Conservation (phyloP, 2,888 invertebrate species). For the Autographa gamma region DNA sequence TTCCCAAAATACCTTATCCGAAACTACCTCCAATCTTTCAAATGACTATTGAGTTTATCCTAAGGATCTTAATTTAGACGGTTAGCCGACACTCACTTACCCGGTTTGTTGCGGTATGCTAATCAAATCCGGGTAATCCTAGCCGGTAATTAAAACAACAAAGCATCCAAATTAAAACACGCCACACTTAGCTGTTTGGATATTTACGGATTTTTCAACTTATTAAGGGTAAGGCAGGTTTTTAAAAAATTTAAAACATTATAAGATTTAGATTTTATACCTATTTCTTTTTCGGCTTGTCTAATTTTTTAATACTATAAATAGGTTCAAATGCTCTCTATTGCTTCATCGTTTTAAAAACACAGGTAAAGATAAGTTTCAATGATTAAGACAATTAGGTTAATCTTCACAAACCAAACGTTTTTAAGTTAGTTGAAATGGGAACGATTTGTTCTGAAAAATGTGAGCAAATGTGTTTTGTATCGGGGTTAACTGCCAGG, state of each 20-base stretch:
- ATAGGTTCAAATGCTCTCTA: no score
- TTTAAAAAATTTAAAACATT: no score
- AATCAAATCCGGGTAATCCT: constrained; percentile 5
- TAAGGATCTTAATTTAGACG: neutral
- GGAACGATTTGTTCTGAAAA: neutral
- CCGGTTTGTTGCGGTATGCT: constrained; percentile 4
- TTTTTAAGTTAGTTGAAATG: neutral
- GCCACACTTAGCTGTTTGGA: neutral
- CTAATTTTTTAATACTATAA: no score
- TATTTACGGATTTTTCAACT: neutral
- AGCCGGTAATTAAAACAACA: constrained; percentile 6
- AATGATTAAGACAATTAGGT: neutral
- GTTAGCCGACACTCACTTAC: neutral
- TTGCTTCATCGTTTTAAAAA: no score
- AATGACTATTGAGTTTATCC: neutral
- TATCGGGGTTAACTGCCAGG: neutral
- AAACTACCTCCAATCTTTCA: neutral
- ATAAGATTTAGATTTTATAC: no score
- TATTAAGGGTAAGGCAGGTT: neutral
- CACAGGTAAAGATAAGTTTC: neutral
- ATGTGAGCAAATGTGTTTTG: neutral
- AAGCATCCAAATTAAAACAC: constrained; percentile 2
- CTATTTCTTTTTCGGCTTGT: no score
- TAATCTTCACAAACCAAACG: neutral
- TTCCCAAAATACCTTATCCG: no score